Evolutionary conservation across 2,797 vertebrate genomes (phyloP).

Genomic region (Limnodromus scolopaceus): DNA sequence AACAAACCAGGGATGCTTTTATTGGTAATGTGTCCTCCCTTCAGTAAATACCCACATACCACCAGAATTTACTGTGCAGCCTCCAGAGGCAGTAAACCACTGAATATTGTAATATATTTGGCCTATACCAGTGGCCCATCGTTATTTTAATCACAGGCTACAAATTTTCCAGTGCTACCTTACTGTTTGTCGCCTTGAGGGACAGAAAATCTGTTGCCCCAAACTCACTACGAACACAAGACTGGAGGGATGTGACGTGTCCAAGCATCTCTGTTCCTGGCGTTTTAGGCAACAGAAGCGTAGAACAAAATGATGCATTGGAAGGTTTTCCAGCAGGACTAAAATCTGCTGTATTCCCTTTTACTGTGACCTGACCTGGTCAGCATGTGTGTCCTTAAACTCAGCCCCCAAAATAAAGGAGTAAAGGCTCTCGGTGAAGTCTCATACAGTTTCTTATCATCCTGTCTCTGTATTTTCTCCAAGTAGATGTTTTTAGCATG

Average conservation of each 20-base stretch:
- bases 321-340: background rate
- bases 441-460: background rate
- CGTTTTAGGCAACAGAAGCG: background rate
- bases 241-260: background rate
- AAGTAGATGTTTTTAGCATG: background rate
- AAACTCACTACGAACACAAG: rapidly evolving
- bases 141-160: background rate
- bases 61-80: background rate
- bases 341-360: background rate
- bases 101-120: background rate
- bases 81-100: background rate
- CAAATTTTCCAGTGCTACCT: background rate
- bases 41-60: background rate
- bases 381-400: background rate
- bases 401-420: background rate
- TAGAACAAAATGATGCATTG: background rate
- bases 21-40: background rate
- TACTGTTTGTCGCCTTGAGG: background rate
- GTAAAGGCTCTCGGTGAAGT: background rate
- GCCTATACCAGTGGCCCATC: background rate
- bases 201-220: background rate
- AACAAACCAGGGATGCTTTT: background rate
- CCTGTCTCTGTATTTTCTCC: background rate
- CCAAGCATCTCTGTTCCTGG: background rate
- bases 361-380: background rate